Percentiles rank a stretch among this genome's conserved stretches.
phyloP scores from a whole-genome alignment of 2,888 invertebrate species.

The Diarsia rubi region DNA sequence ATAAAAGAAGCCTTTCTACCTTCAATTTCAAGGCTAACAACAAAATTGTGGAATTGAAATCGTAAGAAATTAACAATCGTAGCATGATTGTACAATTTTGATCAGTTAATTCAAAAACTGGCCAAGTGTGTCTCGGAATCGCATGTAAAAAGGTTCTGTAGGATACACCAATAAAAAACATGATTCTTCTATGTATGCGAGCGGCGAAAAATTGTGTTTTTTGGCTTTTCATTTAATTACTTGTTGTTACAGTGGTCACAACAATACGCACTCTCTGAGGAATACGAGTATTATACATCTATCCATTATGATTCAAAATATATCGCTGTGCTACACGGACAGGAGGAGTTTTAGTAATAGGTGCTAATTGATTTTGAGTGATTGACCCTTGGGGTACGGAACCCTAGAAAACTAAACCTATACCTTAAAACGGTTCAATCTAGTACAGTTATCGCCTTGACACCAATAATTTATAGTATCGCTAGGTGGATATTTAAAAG shows the following conservation, averaged over 20 bases:
- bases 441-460: slow-evolving; percentile 70
- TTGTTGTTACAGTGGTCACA: neutral
- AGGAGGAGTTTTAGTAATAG: neutral
- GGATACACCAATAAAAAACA: neutral
- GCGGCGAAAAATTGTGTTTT: too few relatives aligned
- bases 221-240: neutral
- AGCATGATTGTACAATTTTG: slow-evolving; percentile 44
- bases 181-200: too few relatives aligned
- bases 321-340: neutral
- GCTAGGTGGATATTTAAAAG: slow-evolving; percentile 78
- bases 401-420: slow-evolving; percentile 4
- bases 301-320: neutral
- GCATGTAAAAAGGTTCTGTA: neutral
- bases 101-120: slow-evolving; percentile 34
- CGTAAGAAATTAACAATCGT: slow-evolving; percentile 27
- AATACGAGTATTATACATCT: neutral
- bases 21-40: slow-evolving; percentile 13
- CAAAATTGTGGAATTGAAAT: slow-evolving; percentile 34
- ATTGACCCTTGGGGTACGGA: neutral
- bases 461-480: slow-evolving; percentile 70
- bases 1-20: slow-evolving; percentile 3
- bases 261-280: too few relatives aligned
- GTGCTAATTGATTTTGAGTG: neutral
- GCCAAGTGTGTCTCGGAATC: too few relatives aligned
- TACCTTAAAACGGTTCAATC: slow-evolving; percentile 70